Evolutionary conservation across 2,888 invertebrate genomes (phyloP).

Genomic region (Polia nebulosa): DNA sequence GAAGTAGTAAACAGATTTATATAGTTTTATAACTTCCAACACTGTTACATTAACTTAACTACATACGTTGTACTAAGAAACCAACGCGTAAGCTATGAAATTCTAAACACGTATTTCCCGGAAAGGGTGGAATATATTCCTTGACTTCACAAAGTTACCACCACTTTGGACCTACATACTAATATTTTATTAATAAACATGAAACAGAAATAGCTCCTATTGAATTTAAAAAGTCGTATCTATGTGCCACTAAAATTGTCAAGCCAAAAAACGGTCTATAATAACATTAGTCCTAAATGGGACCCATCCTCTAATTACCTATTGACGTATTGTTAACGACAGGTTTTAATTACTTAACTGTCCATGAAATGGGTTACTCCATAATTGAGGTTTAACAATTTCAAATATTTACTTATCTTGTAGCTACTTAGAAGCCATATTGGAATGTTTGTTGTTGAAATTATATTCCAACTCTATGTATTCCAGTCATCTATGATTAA

Average conservation of each 20-base stretch:
- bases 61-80: not conserved
- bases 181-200: not conserved
- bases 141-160: not conserved
- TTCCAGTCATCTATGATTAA: not conserved
- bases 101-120: not conserved
- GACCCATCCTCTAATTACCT: slow-evolving; percentile 3
- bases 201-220: not conserved
- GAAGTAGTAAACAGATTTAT: too few species aligned
- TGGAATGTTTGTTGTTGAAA: slow-evolving; percentile 24
- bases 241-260: not conserved
- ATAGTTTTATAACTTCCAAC: too few species aligned
- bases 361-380: slow-evolving; percentile 8
- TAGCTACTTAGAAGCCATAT: slow-evolving; percentile 12
- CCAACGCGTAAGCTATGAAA: not conserved
- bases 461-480: not conserved
- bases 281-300: not conserved
- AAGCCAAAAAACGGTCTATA: not conserved
- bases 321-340: slow-evolving; percentile 21
- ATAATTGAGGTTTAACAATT: slow-evolving; percentile 31
- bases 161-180: not conserved
- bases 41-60: not conserved
- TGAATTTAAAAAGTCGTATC: not conserved
- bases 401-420: slow-evolving; percentile 1
- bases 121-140: slow-evolving; percentile 16
- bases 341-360: slow-evolving; percentile 15